Conservation (phyloP, 2,888 invertebrate genomes). For the Invenusta paracnida region DNA sequence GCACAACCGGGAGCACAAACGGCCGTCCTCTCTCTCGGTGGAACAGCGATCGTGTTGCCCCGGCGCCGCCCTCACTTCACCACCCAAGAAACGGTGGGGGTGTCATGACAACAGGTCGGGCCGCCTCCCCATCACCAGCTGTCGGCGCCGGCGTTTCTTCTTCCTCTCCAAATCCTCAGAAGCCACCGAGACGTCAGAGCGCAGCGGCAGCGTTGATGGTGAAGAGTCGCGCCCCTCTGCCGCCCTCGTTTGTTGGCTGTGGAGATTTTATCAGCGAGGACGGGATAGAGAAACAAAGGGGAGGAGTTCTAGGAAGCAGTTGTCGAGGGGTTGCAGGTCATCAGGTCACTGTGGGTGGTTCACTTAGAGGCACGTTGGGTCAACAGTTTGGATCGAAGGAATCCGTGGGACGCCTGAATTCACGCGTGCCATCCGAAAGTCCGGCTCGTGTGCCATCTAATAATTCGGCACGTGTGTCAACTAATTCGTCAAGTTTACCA, state of each 20-base stretch:
- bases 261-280: background rate
- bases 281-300: background rate
- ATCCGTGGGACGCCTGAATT: too few species aligned
- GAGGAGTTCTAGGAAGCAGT: too few species aligned
- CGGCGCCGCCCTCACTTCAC: background rate
- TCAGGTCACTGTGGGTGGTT: too few species aligned
- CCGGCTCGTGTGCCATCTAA: too few species aligned
- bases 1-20: background rate
- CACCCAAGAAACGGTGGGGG: background rate
- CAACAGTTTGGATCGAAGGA: too few species aligned
- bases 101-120: background rate
- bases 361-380: too few species aligned
- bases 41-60: background rate
- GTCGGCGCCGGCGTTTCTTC: background rate
- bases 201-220: background rate
- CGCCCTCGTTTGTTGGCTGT: too few species aligned
- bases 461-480: too few species aligned
- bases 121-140: background rate
- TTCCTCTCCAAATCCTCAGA: background rate
- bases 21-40: background rate
- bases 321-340: too few species aligned
- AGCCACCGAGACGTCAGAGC: background rate
- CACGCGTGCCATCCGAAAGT: too few species aligned
- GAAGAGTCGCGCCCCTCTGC: background rate
- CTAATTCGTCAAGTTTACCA: too few species aligned